Conservation (phyloP, 2,888 invertebrate genomes). For the Pristionchus exspectatus region DNA sequence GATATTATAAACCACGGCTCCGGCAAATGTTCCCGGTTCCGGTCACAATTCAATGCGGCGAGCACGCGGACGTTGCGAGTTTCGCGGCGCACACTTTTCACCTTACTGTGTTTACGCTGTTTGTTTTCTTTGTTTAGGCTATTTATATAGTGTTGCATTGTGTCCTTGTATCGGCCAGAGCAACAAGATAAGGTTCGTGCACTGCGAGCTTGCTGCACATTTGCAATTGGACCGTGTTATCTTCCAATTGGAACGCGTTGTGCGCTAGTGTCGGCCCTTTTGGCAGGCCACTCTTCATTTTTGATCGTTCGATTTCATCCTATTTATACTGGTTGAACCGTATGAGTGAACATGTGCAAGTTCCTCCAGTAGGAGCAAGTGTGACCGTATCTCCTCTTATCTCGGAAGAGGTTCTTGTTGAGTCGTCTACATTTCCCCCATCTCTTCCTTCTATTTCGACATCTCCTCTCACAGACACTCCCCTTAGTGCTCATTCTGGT, state of each 20-base stretch:
- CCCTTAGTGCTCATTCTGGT: constrained; percentile 38
- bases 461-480: constrained; percentile 34
- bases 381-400: not conserved
- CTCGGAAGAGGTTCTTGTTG: constrained; percentile 5
- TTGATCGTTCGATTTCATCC: not conserved
- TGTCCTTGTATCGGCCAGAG: no score
- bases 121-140: not conserved
- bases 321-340: not conserved
- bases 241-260: not conserved
- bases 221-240: not conserved
- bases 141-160: no score
- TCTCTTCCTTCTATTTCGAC: constrained; percentile 50
- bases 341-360: constrained; percentile 44
- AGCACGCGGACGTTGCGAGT: not conserved
- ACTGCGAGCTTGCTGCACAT: no score
- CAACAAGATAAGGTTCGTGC: no score
- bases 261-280: not conserved
- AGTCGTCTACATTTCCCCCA: constrained; percentile 3
- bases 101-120: not conserved
- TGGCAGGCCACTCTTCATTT: not conserved
- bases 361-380: constrained; percentile 20
- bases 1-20: not conserved
- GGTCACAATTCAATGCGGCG: no score
- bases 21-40: not conserved
- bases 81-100: not conserved